Percentiles rank a stretch among this genome's conserved stretches.
These are phyloP conservation scores for Anoplophora glabripennis DNA, from an alignment of 1,140 invertebrate species.

Conservation along the genomic window DNA sequence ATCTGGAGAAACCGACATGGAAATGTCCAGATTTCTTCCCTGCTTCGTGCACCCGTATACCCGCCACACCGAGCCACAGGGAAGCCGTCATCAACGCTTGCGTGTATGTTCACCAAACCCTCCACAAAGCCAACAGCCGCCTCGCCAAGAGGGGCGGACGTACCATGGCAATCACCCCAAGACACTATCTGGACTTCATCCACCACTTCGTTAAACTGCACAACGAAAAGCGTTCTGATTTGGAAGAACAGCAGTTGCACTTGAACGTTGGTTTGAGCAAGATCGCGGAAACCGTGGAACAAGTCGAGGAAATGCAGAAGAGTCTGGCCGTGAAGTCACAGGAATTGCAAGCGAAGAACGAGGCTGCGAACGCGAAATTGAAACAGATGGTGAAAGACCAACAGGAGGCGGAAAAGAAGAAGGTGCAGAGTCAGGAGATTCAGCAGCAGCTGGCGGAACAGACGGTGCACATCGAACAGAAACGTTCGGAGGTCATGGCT, in stretches of 20 bases:
- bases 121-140: slow-evolving; percentile 89
- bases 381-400: slow-evolving; percentile 99
- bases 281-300: slow-evolving; percentile 98
- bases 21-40: slow-evolving; percentile 85
- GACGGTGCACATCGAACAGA: slow-evolving; percentile 89
- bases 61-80: slow-evolving; percentile 75
- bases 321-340: slow-evolving; percentile 92
- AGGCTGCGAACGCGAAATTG: slow-evolving; percentile 96
- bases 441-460: slow-evolving; percentile 87
- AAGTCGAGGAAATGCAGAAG: slow-evolving; percentile 99
- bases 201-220: slow-evolving; percentile 98
- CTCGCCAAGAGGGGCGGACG: slow-evolving; percentile 88
- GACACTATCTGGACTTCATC: slow-evolving; percentile 99
- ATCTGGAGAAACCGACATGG: slow-evolving; percentile 81
- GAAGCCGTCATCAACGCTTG: slow-evolving; percentile 97
- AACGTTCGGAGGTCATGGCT: slow-evolving; percentile 88
- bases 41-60: slow-evolving; percentile 73
- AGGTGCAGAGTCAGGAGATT: slow-evolving; percentile 96
- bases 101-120: slow-evolving; percentile 96
- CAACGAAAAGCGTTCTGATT: slow-evolving; percentile 94
- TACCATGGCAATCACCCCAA: slow-evolving; percentile 95
- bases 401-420: slow-evolving; percentile 99
- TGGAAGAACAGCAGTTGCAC: slow-evolving; percentile 98
- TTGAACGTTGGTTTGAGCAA: slow-evolving; percentile 98
- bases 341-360: slow-evolving; percentile 98